Conservation (phyloP, 1,140 invertebrate species). For the Sweltsa coloradensis region DNA sequence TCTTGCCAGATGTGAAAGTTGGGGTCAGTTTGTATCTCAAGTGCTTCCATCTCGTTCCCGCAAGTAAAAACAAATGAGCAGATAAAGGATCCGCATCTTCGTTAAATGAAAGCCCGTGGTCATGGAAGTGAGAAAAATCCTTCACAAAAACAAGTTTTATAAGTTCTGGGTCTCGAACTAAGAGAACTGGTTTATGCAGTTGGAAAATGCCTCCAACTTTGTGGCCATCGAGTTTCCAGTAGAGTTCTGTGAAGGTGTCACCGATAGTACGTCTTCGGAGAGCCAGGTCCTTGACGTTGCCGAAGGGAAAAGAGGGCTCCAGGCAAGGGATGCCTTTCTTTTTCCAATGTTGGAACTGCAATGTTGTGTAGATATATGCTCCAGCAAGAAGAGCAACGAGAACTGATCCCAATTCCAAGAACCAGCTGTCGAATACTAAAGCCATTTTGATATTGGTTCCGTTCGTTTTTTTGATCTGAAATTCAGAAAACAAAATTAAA, state of each 20-base stretch:
- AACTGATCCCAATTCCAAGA: neutral
- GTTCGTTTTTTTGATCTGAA: no score
- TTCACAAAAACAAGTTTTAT: conserved; percentile 42
- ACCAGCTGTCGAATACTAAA: neutral
- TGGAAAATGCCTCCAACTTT: neutral
- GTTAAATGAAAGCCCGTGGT: conserved; percentile 37
- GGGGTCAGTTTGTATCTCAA: conserved; percentile 34
- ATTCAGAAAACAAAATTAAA: no score
- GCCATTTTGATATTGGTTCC: no score
- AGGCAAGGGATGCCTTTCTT: conserved; percentile 18
- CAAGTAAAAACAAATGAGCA: conserved; percentile 9
- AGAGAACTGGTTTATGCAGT: conserved; percentile 19
- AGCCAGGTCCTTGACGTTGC: conserved; percentile 7
- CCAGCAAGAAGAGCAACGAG: neutral
- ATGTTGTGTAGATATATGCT: conserved; percentile 18
- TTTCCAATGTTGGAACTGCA: conserved; percentile 22
- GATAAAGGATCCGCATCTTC: conserved; percentile 23
- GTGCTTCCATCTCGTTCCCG: conserved; percentile 28
- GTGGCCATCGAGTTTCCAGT: neutral
- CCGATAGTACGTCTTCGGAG: conserved; percentile 14
- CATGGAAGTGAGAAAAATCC: conserved; percentile 42
- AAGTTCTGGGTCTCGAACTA: conserved; percentile 32
- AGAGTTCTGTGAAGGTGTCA: neutral
- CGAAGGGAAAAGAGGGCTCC: conserved; percentile 18
- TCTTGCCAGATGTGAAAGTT: conserved; percentile 33